Evolutionary conservation across 2,888 invertebrate genomes (phyloP).

Genomic region (Adela reaumurella): DNA sequence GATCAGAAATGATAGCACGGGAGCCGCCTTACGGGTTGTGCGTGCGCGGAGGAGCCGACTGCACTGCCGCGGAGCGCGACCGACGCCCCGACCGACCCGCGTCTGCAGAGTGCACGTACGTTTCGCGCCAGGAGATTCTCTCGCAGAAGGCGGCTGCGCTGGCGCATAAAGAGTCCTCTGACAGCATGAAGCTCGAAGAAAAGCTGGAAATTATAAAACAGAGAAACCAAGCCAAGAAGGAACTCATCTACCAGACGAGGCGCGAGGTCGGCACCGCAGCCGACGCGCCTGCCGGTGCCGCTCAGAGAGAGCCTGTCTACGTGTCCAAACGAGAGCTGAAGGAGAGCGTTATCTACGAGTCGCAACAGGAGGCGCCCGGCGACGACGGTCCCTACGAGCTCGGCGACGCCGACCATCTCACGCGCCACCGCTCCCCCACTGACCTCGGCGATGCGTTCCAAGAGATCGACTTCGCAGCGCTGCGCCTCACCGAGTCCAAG

Average conservation of each 20-base stretch:
- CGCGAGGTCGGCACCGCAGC: constrained; percentile 43
- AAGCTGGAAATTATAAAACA: constrained; percentile 51
- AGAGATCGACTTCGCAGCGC: constrained; percentile 48
- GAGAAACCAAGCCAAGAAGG: constrained; percentile 51
- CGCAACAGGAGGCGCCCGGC: constrained; percentile 42
- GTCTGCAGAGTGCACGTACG: constrained; percentile 50
- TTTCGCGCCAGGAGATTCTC: constrained; percentile 48
- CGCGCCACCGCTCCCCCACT: constrained; percentile 34
- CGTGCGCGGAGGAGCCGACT: too few relatives aligned
- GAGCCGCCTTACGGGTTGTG: constrained; percentile 43
- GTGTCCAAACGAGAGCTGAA: constrained; percentile 50
- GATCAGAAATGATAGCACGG: constrained; percentile 43
- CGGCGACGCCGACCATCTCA: constrained; percentile 48
- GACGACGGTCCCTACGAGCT: constrained; percentile 42
- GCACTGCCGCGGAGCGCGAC: too few relatives aligned
- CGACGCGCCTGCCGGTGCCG: constrained; percentile 27
- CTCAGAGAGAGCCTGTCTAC: constrained; percentile 43
- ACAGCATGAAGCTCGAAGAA: constrained; percentile 37
- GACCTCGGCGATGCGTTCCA: constrained; percentile 35
- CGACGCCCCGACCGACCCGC: too few relatives aligned
- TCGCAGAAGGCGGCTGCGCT: constrained; percentile 47
- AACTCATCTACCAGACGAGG: constrained; percentile 49
- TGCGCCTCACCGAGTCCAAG: constrained; percentile 45
- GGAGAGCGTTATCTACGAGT: constrained; percentile 51
- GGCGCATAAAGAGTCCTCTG: constrained; percentile 41